Base-by-base conservation (phyloP, 2,888 invertebrate genomes). In the Ochropacha duplaris region DNA sequence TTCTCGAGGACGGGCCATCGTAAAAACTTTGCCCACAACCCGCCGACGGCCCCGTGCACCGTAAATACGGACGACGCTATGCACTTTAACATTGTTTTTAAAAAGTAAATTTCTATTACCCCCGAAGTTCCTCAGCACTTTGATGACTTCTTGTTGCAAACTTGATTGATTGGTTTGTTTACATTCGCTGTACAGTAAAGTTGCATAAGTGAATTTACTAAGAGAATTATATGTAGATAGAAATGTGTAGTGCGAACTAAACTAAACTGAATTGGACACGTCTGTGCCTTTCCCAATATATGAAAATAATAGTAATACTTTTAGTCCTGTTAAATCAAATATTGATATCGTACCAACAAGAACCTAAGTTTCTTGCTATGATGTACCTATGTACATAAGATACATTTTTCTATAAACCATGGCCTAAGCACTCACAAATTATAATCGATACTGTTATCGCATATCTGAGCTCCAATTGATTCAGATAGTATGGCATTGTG, bases 81-180 rank as follows among this genome's bases (percentile, higher is more conserved):
- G 83, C 86, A 88, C 86, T 86, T 83, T 77, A 80, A 84, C 87
- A 88, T 88, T 87, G 84, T 87, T 88, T 81, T 83, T 44, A 76
- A 84, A 85, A 88, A 88, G 83, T 83, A 83, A 86, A 87, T 88
- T 90, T 88, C 86, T 88, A 88, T 89, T 87, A 84, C 81, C 80
- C 68, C 78, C 82, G 81, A 84, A 89, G 80, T 87, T 87, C 62
- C 69, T 68, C 74, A 76, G 78, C 76, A 75, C 69, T 68, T 74
- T 76, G 78, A 82, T 73, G 72, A 75, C 72, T 79, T 74, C 71
- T 70, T 73, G 70, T 66, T 44, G 64, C 63, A 64, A 66, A 56
- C 59, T 71, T 66, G 68, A 73, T 74, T 78, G 73, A 76, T 76
- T 65, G 72, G 72, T 73, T 66, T 63, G 64, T 71, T 76, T 72